Evolutionary conservation across 2,113 vertebrate genomes (phyloP).

Genomic region (Sturnus vulgaris): DNA sequence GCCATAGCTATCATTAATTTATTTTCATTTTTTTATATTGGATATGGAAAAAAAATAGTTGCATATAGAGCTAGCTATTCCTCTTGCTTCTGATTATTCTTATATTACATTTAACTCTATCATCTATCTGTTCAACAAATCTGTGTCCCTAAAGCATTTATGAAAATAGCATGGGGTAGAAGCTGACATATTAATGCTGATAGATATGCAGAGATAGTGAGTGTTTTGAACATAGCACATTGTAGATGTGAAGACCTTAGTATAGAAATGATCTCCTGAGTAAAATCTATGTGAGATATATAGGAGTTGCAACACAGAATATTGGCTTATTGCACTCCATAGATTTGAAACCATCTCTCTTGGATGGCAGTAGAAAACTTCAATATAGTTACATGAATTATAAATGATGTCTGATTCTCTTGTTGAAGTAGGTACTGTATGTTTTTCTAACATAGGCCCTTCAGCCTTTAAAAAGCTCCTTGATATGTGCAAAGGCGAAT

Average conservation of each 20-base stretch:
- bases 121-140: slow-evolving; percentile 7
- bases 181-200: slow-evolving; percentile 40
- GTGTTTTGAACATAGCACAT: slow-evolving; percentile 39
- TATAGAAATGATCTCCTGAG: slow-evolving; percentile 62
- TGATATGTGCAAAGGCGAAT: not conserved
- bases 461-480: slow-evolving; percentile 35
- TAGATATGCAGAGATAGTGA: slow-evolving; percentile 17
- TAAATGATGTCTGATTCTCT: slow-evolving; percentile 76
- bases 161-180: slow-evolving; percentile 22
- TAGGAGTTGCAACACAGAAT: slow-evolving; percentile 75
- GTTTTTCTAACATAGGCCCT: slow-evolving; percentile 49
- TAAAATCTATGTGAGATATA: slow-evolving; percentile 69
- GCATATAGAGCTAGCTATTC: not conserved
- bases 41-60: not conserved
- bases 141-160: not conserved
- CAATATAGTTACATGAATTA: slow-evolving; percentile 86
- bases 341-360: slow-evolving; percentile 74
- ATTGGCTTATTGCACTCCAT: slow-evolving; percentile 76
- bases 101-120: not conserved
- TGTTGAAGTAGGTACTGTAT: slow-evolving; percentile 50
- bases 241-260: slow-evolving; percentile 45
- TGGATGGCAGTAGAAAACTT: slow-evolving; percentile 73
- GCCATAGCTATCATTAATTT: not conserved
- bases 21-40: not conserved
- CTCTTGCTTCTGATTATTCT: not conserved